Base-by-base conservation (phyloP, 1,140 invertebrate species). In the Papilio aristodemus region DNA sequence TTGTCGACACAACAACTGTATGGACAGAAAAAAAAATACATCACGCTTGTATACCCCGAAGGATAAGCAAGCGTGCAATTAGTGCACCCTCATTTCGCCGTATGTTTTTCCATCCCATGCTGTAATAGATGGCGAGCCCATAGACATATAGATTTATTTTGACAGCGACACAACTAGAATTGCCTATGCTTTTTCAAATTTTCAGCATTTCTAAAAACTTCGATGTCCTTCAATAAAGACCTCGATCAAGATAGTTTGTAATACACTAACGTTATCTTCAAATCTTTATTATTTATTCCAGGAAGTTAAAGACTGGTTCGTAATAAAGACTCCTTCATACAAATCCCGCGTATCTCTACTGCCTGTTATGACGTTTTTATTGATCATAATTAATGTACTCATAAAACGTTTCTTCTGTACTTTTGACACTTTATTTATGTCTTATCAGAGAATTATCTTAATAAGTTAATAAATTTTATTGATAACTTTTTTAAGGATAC, bases 331-430 rank as follows among this genome's bases (percentile, higher is more conserved):
- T 54, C 46, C 22, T 54, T 22, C 19, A 54, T 22, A 6, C 27
- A 32, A 17, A 13, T 25, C 10, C 27, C 6, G 27, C 27, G 11
- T 54, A 54, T 54, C 38, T 39, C 19, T 54, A 9, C 27, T 2
- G 17, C 11, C 11, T 54, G 19, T 54, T 54, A 54, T 54, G 46
- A 54, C 19, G 46, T 54, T 54, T 54, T 54, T 54, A 54, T 25
- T 5, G 19, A 13, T 22, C 10, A 11, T 54, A 54, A 54, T 54
- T 54, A 54, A 22, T 54, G 4, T 22, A 9, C 22, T 22, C 19
- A 54, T 54, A 54, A 54, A 54, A 54, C 46, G 46, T 11, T 54
- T 54, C 17, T 22, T 19, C 46, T 54, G 46, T 54, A 54, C 11
- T 6, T 19, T 54, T 54, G 46, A 25, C 46, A 54, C 19, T 54